Evolutionary conservation across 2,888 invertebrate species (phyloP).

Genomic region (Epinotia ramella): DNA sequence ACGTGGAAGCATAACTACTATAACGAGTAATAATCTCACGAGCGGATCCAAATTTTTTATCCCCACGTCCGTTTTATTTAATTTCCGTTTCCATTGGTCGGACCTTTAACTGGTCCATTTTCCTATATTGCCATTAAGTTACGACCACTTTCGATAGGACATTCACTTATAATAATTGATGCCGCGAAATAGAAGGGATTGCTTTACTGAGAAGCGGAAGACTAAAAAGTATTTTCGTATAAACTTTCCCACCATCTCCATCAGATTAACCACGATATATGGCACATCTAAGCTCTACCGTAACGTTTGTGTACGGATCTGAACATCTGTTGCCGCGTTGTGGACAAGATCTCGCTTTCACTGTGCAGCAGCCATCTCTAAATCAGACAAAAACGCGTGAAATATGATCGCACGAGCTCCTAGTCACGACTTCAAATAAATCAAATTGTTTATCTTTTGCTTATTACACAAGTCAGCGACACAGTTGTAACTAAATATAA

Average conservation of each 20-base stretch:
- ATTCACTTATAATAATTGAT: neutral
- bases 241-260: neutral
- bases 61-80: constrained; percentile 7
- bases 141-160: neutral
- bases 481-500: neutral
- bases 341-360: constrained; percentile 38
- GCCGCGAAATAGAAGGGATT: neutral
- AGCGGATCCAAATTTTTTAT: constrained; percentile 7
- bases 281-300: constrained; percentile 5
- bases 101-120: constrained; percentile 2
- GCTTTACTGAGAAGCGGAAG: neutral
- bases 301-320: constrained; percentile 10
- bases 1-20: constrained; percentile 14
- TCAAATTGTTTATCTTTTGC: constrained; percentile 36
- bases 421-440: constrained; percentile 44
- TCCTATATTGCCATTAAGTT: neutral
- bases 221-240: neutral
- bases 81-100: neutral
- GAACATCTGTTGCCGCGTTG: constrained; percentile 30
- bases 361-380: constrained; percentile 34
- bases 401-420: constrained; percentile 47
- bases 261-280: constrained; percentile 9
- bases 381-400: constrained; percentile 48
- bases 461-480: constrained; percentile 15
- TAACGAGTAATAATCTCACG: neutral